A percentile compares a stretch with the other conserved stretches of the same genome.
These are phyloP conservation scores for Coracias cyanogaster DNA, from an alignment of 2,797 vertebrate genomes.

Conservation along the genomic window DNA sequence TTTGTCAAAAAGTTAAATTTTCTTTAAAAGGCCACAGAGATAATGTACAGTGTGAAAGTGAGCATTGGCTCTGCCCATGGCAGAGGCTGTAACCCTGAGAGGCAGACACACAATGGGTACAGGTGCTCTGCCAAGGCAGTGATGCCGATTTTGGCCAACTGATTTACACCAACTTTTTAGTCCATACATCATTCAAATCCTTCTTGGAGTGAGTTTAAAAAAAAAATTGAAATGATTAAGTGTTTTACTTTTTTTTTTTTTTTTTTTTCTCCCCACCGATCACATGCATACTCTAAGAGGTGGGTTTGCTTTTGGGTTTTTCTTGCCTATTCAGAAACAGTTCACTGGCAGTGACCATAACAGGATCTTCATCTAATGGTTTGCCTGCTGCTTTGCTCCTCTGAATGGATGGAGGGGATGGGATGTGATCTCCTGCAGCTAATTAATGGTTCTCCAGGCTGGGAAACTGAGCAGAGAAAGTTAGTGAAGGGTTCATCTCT, in stretches of 20 bases:
- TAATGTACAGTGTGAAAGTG: not conserved
- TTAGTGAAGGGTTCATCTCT: not conserved
- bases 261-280: not conserved
- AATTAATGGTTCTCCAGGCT: not conserved
- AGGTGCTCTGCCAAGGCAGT: not conserved
- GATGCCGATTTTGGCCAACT: not conserved
- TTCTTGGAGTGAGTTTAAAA: not conserved
- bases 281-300: rapidly evolving
- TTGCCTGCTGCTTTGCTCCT: not conserved
- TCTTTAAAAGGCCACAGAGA: not conserved
- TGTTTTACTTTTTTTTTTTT: not conserved
- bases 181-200: not conserved
- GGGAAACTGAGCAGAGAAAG: not conserved
- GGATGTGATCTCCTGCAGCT: not conserved
- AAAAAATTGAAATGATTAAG: not conserved
- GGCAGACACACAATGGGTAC: not conserved
- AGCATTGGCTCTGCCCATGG: not conserved
- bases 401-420: not conserved
- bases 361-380: slow-evolving; percentile 70
- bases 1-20: not conserved
- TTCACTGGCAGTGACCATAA: slow-evolving; percentile 80
- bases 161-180: not conserved
- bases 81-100: rapidly evolving
- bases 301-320: not conserved
- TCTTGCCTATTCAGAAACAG: slow-evolving; percentile 83